Evolutionary conservation across 2,113 vertebrate genomes (phyloP), one percentile per base, ranked within the genome.

Genomic region (Cynocephalus volans): DNA sequence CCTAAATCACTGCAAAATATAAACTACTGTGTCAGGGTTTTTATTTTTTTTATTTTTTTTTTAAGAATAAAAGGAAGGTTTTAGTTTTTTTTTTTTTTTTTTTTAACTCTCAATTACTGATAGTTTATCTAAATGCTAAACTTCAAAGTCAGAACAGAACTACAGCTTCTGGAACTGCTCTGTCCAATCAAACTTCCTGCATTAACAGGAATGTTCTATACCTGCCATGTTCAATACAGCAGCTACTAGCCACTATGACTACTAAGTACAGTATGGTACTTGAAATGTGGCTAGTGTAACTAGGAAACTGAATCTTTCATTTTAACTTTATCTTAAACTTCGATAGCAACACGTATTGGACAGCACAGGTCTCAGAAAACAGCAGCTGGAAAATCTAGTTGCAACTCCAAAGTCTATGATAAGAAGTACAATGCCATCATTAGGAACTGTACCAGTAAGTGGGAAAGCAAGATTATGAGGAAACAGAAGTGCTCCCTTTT

Each of bases 121-220:
- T 28, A 81, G n/a, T 13, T 88, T 84, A 81, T 52, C 21, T 41
- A 82, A 70, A 69, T 31, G 75, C 60, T 90, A 75, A 83, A 84
- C 12, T 81, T 88, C 67, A 72, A 72, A 93, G 33, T 76, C 36
- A 70, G 81, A 76, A 91, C 36, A 70, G 81, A 76, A 91, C n/a
- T 41, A 85, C 23, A 64, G 62, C 23, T 69, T 86, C 67, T 21
- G 73, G 52, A 56, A 97, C 2, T 6, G 60, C 21, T 81, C 77
- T 45, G 23, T 65, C 45, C 54, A 36, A 3, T 4, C 4, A 4
- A 60, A 75, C 31, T 24, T 3, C 26, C 8, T 21, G 9, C 45
- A 69, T 5, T 54, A 81, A 50, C n/a, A 54, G 19, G 75, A 28
- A 54, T 19, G 11, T 41, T 85, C 67, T 76, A 13, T 2, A 84